phyloP scores from a whole-genome alignment of 2,113 vertebrate genomes.

The Scolopax mira region DNA sequence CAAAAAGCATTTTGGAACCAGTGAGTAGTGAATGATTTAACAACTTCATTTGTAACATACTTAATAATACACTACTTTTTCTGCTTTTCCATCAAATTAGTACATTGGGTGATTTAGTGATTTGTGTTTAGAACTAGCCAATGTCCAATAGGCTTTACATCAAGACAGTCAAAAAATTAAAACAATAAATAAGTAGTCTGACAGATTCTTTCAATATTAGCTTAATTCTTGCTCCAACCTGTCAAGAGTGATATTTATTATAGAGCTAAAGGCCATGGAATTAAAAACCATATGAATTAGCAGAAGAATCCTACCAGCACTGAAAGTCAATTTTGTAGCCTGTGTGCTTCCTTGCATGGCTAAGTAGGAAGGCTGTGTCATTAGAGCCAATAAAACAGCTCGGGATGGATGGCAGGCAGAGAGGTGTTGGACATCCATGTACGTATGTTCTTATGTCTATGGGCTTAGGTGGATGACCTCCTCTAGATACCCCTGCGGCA shows the following conservation, averaged over 20 bases:
- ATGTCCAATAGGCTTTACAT: background rate
- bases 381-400: background rate
- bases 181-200: constrained; percentile 33
- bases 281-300: background rate
- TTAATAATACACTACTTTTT: constrained; percentile 10
- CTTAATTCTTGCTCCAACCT: constrained; percentile 10
- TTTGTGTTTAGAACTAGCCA: constrained; percentile 13
- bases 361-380: background rate
- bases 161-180: constrained; percentile 48
- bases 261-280: constrained; percentile 19
- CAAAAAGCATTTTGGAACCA: constrained; percentile 22
- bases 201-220: constrained; percentile 45
- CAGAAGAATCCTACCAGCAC: background rate
- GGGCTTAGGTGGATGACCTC: background rate
- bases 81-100: background rate
- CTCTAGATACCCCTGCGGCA: background rate
- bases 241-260: constrained; percentile 29
- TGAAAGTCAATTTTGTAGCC: background rate
- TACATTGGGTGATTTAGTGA: background rate
- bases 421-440: background rate
- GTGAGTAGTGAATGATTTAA: constrained; percentile 19
- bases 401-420: background rate
- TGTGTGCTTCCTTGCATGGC: background rate
- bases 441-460: background rate
- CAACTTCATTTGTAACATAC: background rate